phyloP scores from a whole-genome alignment of 2,888 invertebrate genomes.

The Dascillus cervinus region DNA sequence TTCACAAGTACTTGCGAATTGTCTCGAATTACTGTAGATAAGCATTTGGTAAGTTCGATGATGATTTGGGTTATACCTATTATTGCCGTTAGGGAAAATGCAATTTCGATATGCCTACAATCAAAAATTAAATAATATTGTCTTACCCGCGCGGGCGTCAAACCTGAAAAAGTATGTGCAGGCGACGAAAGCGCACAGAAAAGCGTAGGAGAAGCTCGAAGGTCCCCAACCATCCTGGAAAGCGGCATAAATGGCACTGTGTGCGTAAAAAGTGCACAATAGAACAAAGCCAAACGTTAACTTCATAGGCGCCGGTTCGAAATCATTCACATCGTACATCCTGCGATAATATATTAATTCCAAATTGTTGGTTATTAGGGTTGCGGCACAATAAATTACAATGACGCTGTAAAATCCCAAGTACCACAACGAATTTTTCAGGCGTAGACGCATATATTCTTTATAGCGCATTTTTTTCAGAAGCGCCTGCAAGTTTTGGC shows the following conservation, averaged over 20 bases:
- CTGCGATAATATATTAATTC: conserved; percentile 25
- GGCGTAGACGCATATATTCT: conserved; percentile 28
- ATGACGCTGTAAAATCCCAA: conserved; percentile 31
- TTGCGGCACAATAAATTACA: conserved; percentile 30
- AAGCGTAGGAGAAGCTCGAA: no score
- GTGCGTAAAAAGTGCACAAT: conserved; percentile 31
- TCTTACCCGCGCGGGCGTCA: not conserved
- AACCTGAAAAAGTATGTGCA: conserved; percentile 24
- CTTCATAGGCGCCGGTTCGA: conserved; percentile 19
- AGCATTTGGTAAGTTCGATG: conserved; percentile 18
- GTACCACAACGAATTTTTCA: conserved; percentile 32
- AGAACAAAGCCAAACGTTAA: conserved; percentile 30
- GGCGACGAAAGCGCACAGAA: no score
- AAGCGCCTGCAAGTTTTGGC: conserved; percentile 25
- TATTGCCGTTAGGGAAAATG: conserved; percentile 18
- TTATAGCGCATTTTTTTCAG: conserved; percentile 30
- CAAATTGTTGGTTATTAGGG: conserved; percentile 27
- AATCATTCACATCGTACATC: conserved; percentile 15
- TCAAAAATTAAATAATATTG: conserved; percentile 3
- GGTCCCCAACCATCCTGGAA: conserved; percentile 22
- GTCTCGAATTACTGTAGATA: conserved; percentile 14
- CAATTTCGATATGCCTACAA: conserved; percentile 23
- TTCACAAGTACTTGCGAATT: conserved; percentile 12
- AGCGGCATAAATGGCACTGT: conserved; percentile 30
- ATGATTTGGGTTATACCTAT: conserved; percentile 19